Evolutionary conservation across 2,888 invertebrate species (phyloP), one percentile per base, ranked within the genome.

Genomic region (Tetragonula carbonaria): DNA sequence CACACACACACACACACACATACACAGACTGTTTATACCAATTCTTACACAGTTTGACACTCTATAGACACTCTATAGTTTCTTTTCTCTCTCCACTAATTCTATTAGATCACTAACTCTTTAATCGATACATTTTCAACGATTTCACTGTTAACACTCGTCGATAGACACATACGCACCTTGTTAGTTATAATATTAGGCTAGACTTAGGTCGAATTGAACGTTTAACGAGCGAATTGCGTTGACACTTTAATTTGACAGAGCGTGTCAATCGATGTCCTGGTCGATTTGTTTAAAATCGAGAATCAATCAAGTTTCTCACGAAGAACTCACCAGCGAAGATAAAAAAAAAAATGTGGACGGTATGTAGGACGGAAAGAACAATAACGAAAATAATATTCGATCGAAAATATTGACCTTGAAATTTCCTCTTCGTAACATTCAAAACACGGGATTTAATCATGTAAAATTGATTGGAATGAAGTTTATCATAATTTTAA

Each of bases 111-210:
- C 14, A 23, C 67, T 18, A 6, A 0, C 18, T 4, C 8, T 50
- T 38, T 66, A 45, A 11, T 38, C 33, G 21, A 21, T 38, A 38
- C 18, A 65, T 5, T 0, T 13, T 38, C 2, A 5, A n/a, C 66
- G 33, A 14, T 45, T n/a, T 13, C n/a, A 45, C 13, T 23, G 14
- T 5, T 63, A 14, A 33, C 63, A 28, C 63, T 38, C 18, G 45
- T 45, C n/a, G 23, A 23, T 23, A n/a, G 23, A 55, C 66, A 66
- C 66, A 18, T 28, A 71, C n/a, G 71, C 77, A 77, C 53, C 71
- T 33, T 23, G 33, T 13, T 67, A 66, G 65, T 63, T 18, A 63
- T 23, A 45, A 45, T 45, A 18, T 51, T 70, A 62, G 33, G 14
- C 62, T 76, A 62, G 62, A 70, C 68, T 28, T 28, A 28, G 51